phyloP scores from a whole-genome alignment of 2,888 invertebrate genomes.

The Nymphalis polychloros region DNA sequence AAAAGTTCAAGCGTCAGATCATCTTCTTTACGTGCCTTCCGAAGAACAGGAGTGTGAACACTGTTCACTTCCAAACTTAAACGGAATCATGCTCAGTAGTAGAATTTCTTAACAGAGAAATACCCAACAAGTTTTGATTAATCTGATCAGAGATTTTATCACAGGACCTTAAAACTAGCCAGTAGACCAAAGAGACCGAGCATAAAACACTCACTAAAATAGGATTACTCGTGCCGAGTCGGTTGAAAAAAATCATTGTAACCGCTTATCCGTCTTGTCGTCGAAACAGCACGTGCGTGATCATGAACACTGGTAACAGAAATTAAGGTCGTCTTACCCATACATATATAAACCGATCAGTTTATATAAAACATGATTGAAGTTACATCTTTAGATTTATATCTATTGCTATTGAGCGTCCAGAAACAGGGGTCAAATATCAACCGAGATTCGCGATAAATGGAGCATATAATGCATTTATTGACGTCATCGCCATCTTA shows the following conservation, averaged over 20 bases:
- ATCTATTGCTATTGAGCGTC: conserved; percentile 36
- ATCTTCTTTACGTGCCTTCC: too few relatives aligned
- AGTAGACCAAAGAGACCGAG: too few relatives aligned
- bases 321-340: conserved; percentile 66
- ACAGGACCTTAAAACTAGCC: too few relatives aligned
- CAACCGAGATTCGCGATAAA: conserved; percentile 44
- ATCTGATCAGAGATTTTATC: too few relatives aligned
- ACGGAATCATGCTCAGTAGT: too few relatives aligned
- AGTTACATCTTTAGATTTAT: conserved; percentile 54
- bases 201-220: conserved; percentile 19
- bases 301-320: conserved; percentile 62
- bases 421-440: conserved; percentile 41
- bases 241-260: conserved; percentile 11
- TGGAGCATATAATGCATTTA: conserved; percentile 32
- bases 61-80: too few relatives aligned
- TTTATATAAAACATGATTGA: conserved; percentile 54
- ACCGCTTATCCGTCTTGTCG: conserved; percentile 20
- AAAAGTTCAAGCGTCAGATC: too few relatives aligned
- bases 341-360: conserved; percentile 59
- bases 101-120: too few relatives aligned
- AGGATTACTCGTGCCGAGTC: conserved; percentile 1
- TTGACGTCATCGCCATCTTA: conserved; percentile 33
- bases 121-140: too few relatives aligned
- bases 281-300: conserved; percentile 50
- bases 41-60: too few relatives aligned